Conservation (phyloP, 2,888 invertebrate species). For the Harpalus rufipes region DNA sequence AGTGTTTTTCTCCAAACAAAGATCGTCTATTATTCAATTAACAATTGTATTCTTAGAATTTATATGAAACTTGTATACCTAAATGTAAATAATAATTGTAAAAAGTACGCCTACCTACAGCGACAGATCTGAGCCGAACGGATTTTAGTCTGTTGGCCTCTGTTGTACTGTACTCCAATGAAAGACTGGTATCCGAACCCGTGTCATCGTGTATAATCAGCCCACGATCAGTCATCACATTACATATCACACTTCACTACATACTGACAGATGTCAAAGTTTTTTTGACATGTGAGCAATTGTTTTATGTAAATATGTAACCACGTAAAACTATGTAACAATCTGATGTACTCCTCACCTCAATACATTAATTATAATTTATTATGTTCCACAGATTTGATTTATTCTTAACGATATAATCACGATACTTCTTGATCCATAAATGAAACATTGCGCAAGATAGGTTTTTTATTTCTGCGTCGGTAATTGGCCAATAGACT, state of each 20-base stretch:
- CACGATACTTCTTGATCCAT: too few relatives aligned
- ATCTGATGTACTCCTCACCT: not conserved
- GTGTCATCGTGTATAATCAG: not conserved
- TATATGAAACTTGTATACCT: too few relatives aligned
- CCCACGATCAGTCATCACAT: conserved; percentile 13
- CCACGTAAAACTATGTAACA: not conserved
- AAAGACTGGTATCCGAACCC: not conserved
- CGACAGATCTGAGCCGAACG: not conserved
- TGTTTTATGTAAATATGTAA: not conserved
- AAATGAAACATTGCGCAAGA: too few relatives aligned
- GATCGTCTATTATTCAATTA: too few relatives aligned
- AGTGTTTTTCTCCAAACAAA: too few relatives aligned
- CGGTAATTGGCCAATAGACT: too few relatives aligned
- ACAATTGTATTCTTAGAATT: too few relatives aligned
- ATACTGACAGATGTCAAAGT: not conserved
- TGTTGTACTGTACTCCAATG: not conserved
- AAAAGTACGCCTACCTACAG: not conserved
- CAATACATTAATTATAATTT: too few relatives aligned
- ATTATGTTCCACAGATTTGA: too few relatives aligned
- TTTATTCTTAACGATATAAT: too few relatives aligned
- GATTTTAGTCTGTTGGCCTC: not conserved
- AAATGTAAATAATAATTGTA: too few relatives aligned
- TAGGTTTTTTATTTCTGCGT: too few relatives aligned
- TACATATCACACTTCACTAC: not conserved
- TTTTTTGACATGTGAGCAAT: not conserved